Evolutionary conservation across 2,113 vertebrate species (phyloP), one percentile per base, ranked within the genome.

Genomic region (Tragelaphus scriptus): DNA sequence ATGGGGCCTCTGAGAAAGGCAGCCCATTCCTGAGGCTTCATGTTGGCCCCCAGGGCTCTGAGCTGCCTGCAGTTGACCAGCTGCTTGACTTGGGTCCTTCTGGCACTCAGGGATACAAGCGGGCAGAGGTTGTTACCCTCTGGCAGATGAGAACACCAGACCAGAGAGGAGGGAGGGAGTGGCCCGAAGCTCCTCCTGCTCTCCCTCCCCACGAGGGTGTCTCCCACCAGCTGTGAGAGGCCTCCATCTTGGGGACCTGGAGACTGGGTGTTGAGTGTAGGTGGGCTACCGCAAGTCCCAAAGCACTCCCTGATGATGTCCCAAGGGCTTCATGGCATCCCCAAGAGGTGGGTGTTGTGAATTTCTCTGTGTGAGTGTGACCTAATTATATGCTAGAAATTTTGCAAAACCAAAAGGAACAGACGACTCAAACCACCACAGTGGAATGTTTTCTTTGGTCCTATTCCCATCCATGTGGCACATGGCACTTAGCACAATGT

Each of bases 121-220:
- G 47, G 51, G 28, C 30, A 23, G 77, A n/a, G 6, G 16, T 0
- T 11, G 2, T 88, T 49, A 7, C 71, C 79, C 28, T 17, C 5
- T 55, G 94, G 47, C 53, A 32, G 58, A 25, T n/a, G 25, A 58
- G 19, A 44, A 56, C 44, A 3, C 1, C 2, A 15, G 82, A 40
- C 23, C 6, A 5, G 88, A 61, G 32, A 4, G 26, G 36, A 85
- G 17, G 47, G 55, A 75, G 36, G 32, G 10, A 81, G 11, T 3
- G 0, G 63, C 68, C 71, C 17, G 2, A 63, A 77, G 28, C 55
- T 6, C 53, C 21, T 25, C 17, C 14, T 17, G 21, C 77, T 63
- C 75, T 51, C 56, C 7, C 30, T 40, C 2, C 40, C 11, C 7
- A 0, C 0, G 6, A 44, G 21, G 14, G 7, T 5, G 2, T 25